Evolutionary conservation across 1,140 invertebrate species (phyloP).

Genomic region (Trachymyrmex cornetzi): DNA sequence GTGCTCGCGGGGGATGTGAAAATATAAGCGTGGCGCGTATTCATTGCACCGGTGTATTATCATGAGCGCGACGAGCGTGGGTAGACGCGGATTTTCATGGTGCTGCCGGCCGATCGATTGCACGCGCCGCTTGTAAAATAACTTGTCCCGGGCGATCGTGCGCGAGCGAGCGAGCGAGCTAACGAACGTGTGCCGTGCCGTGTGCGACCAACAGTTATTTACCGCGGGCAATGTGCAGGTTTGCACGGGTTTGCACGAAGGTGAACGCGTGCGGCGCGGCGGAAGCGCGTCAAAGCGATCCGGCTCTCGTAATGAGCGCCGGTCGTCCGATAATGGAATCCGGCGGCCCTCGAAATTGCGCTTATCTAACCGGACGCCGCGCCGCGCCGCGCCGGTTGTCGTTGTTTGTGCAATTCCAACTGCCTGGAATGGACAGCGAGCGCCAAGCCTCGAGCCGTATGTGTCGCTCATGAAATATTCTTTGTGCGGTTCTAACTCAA

Average conservation of each 20-base stretch:
- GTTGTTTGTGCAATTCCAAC: constrained; percentile 56
- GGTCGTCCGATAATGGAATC: constrained; percentile 72
- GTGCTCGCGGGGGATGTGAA: constrained; percentile 3
- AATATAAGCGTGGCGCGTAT: constrained; percentile 36
- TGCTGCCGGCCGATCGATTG: constrained; percentile 13
- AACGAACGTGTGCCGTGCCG: background rate
- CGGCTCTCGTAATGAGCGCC: constrained; percentile 70
- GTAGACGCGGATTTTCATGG: constrained; percentile 29
- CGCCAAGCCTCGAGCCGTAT: background rate
- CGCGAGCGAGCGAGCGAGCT: background rate
- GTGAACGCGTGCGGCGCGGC: constrained; percentile 31
- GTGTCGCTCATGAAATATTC: constrained; percentile 13
- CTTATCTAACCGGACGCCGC: constrained; percentile 52
- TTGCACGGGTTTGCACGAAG: background rate
- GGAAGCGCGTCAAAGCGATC: constrained; percentile 67
- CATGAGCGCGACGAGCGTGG: background rate
- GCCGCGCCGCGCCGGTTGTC: background rate
- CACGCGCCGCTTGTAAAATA: constrained; percentile 29
- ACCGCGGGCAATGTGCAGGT: background rate
- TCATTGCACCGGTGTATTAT: background rate
- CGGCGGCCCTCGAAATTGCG: constrained; percentile 75
- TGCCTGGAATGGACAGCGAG: constrained; percentile 46
- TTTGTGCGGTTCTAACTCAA: background rate
- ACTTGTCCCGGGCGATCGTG: constrained; percentile 11
- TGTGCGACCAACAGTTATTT: constrained; percentile 22